Base-by-base conservation (phyloP, 2,888 invertebrate genomes). In the Allophyes oxyacanthae region DNA sequence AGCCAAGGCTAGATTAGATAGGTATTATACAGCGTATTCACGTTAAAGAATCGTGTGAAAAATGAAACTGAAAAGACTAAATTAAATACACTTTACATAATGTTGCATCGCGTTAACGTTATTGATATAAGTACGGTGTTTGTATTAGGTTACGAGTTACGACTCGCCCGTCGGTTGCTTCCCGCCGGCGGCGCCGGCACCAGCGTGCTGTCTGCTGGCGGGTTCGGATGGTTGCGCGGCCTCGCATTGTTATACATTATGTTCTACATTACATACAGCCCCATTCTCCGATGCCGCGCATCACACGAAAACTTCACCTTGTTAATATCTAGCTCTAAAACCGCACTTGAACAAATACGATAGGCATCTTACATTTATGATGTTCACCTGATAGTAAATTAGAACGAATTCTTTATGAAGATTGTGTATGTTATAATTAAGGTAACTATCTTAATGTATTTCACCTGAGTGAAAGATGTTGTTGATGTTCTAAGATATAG, bases 61-160 rank as follows among this genome's bases (percentile, higher is more conserved):
- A 90, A 85, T 91, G 93, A 87, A 94, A 93, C 93, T 90, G 90
- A 94, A 83, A 94, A 93, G 93, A 93, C 93, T 93, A 89, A 94
- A 93, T 90, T 90, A 91, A 20, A 89, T 88, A 88, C 83, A 88
- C 86, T 90, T 88, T 91, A 91, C 89, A 89, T 87, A 89, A 90
- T 93, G 90, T 92, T 92, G 89, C 90, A 90, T 84, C 89, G 84
- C 86, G 89, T 90, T 91, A 86, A 87, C 79, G 86, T 91, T 90
- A 83, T 88, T 87, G 85, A 85, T 92, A 88, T 87, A n/a, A n/a
- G n/a, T n/a, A 89, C 85, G 82, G 83, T 86, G 82, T 87, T 88
- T 85, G 84, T 87, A 86, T 82, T 85, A 87, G 80, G 82, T 84
- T 84, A 87, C 84, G 78, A 78, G 82, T 83, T 78, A 83, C 78